Evolutionary conservation across 2,888 invertebrate genomes (phyloP), one percentile per base, ranked within the genome.

Genomic region (Eubasilissa splendida): DNA sequence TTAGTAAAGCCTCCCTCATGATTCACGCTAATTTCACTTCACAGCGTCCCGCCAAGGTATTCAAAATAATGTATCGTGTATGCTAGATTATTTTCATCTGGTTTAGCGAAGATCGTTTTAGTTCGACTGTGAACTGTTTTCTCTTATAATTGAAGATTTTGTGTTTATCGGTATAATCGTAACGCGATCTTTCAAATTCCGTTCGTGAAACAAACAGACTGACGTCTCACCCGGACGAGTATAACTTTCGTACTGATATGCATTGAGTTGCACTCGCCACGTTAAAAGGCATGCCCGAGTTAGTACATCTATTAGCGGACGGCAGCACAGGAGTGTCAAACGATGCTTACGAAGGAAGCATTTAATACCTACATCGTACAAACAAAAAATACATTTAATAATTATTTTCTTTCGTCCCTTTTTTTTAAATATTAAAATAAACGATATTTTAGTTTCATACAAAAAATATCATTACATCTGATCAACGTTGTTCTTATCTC

Each of bases 231-330:
- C 54, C 74, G 76, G 22, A 42, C 70, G 78, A 74, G 66, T 63
- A 53, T 59, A 79, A 79, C 82, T 79, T 79, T 79, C 79, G 63
- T 76, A 82, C 82, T 82, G 76, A 79, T 79, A 66, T 76, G 73
- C 54, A 31, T 60, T 76, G 79, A 79, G 79, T 60, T 76, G 76
- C 52, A 63, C 70, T 65, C 82, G 59, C 52, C 68, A 9, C 42
- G 68, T 68, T 33, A 11, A 11, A 22, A 11, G 14, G 68, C 68
- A 50, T 50, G 12, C 68, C 68, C 50, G 4, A 50, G 68, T 5
- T 33, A 14, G 68, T 68, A 14, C 50, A 50, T 68, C n/a, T 58
- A 11, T 50, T 58, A 81, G 81, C 77, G 77, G 73, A 74, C 77
- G 54, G 65, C 75, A 11, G 58, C 14, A 3, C 68, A 33, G 59